Evolutionary conservation across 37 sponge, comb jelly and placozoan genomes (phyloP), one percentile per base, ranked within the genome.

Genomic region (Axinella damicornis): DNA sequence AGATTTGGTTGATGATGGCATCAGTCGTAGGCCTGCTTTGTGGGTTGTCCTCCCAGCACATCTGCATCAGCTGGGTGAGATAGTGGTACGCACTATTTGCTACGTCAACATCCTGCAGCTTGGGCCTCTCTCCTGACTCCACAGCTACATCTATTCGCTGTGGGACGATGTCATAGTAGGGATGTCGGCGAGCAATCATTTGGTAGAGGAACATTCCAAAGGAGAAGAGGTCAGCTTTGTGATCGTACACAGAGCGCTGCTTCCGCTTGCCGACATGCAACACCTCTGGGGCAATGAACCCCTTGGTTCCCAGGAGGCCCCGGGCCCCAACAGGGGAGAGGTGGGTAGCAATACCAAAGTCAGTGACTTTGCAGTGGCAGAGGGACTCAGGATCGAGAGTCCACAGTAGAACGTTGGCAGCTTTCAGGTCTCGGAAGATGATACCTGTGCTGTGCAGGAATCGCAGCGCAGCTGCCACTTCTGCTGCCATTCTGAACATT

Each of bases 181-280:
- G 96, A 15, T 85, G 73, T 30, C 93, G 57, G n/a, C 90, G 84
- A 0, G 93, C 83, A 19, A 95, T 70, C 77, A 95, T 80, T 55
- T 95, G 90, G 66, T 95, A 95, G 34, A 95, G 87, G 24, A 95
- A 77, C 93, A 95, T 95, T 0, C 76, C 88, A 77, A 90, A 89
- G 0, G 96, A 90, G 80, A 92, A 95, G 25, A 85, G 83, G 67
- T 95, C 96, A 22, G 92, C 96, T 17, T 68, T 74, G 74, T 89
- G 80, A 60, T 85, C 83, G 58, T 92, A 95, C n/a, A 75, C 79
- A 0, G 87, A 61, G 25, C 57, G 72, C 13, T 82, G 77, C 30
- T 83, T 77, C 27, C 69, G 70, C 21, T 80, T 74, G 16, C 67
- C 59, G 35, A 75, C 40, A 27, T 85, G 76, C 36, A 87, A 33